Base-by-base conservation (phyloP, 2,888 invertebrate species). In the Bembecia ichneumoniformis region DNA sequence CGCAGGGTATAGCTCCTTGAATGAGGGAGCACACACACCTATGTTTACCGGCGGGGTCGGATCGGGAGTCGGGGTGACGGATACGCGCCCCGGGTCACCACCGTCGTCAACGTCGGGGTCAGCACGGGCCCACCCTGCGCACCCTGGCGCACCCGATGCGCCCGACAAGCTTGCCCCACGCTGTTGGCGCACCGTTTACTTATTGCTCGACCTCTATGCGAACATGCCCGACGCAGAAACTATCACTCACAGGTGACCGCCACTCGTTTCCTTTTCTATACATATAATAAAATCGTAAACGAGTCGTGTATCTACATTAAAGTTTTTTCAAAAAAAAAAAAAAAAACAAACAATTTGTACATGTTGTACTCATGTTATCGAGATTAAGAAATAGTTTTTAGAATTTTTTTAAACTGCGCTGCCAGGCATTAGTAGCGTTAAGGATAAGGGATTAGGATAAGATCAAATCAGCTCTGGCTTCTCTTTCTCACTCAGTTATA, bases 171-270 rank as follows among this genome's bases (percentile, higher is more conserved):
- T 88, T 56, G 91, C 91, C 3, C 96, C 96, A 10, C 91, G 94
- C 61, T 98, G 98, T 71, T 98, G 98, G 98, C 93, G 95, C 69
- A 98, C 96, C 0, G 93, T 98, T 58, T 97, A 96, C 74, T 93
- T 96, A 74, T 89, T 98, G 54, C 83, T 98, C 50, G 96, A 98
- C 68, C 80, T 98, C 48, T 98, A 98, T 72, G 96, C 97, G 4
- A 96, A 95, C 47, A 95, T 96, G 91, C 97, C 98, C 0, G 97
- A 97, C 70, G 95, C 96, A 0, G 97, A 97, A 79, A 97, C 96
- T 0, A 94, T 97, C 45, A 91, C 93, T 34, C 94, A 94, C 74
- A 88, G 93, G 89, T 89, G 56, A 54, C 55, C 9, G 5, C 7
- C 9, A 9, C 28, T 28, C 3, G 28, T 28, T 28, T 28, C 9